Conservation (phyloP, 2,797 vertebrate genomes). For the Furcifer pardalis region DNA sequence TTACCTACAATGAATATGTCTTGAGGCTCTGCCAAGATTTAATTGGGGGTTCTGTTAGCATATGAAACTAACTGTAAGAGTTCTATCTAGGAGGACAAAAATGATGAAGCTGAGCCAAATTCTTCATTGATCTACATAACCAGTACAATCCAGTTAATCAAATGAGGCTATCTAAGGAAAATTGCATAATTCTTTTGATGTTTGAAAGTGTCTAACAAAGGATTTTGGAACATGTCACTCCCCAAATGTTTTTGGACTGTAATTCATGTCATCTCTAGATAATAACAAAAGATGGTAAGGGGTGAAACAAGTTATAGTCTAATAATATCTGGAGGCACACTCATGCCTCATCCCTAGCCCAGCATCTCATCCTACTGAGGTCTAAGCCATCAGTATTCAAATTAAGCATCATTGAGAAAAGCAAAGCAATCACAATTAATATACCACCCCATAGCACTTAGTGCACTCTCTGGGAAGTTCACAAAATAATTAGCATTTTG, state of each 20-base stretch:
- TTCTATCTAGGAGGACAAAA: constrained; percentile 3
- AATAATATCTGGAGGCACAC: no score
- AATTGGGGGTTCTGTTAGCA: constrained; percentile 34
- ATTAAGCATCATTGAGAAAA: not conserved
- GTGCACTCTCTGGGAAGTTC: no score
- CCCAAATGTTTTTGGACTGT: no score
- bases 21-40: constrained; percentile 43
- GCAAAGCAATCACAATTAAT: no score
- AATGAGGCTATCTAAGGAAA: constrained; percentile 9
- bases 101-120: constrained; percentile 30
- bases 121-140: constrained; percentile 13
- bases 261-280: no score
- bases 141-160: constrained; percentile 29
- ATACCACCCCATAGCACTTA: no score
- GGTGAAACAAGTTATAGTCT: no score
- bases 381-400: not conserved
- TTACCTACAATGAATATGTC: constrained; percentile 48
- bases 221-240: not conserved
- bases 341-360: no score
- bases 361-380: not conserved
- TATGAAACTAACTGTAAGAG: constrained; percentile 24
- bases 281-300: no score
- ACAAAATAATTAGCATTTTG: no score
- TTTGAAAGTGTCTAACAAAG: not conserved
- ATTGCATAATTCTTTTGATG: not conserved